Evolutionary conservation across 1,140 invertebrate species (phyloP).

Genomic region (Pararge aegeria): DNA sequence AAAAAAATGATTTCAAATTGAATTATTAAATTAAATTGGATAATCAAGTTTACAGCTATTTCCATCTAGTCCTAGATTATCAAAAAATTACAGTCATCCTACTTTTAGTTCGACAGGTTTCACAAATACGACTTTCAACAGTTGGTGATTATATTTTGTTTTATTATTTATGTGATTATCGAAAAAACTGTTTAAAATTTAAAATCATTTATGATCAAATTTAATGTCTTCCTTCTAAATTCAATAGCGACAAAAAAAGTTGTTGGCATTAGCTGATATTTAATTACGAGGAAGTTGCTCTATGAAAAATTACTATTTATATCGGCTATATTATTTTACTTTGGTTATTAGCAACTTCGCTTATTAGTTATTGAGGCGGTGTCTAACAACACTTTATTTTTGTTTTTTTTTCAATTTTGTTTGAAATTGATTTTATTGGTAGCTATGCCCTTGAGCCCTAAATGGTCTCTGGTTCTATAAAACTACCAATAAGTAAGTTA

Average conservation of each 20-base stretch:
- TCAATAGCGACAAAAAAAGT: not conserved
- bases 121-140: too few species aligned
- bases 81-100: too few species aligned
- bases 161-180: not conserved
- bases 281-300: conserved; percentile 1
- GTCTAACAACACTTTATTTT: not conserved
- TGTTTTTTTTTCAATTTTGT: not conserved
- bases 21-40: too few species aligned
- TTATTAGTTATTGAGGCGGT: not conserved
- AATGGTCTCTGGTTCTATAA: too few species aligned
- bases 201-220: not conserved
- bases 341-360: not conserved
- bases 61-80: too few species aligned
- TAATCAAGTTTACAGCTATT: too few species aligned
- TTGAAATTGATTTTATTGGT: too few species aligned
- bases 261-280: not conserved
- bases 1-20: too few species aligned
- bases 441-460: too few species aligned
- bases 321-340: conserved; percentile 14
- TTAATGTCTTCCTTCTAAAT: not conserved
- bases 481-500: too few species aligned
- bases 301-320: conserved; percentile 1
- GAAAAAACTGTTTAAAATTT: not conserved
- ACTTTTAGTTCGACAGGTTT: too few species aligned
- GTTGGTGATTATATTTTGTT: not conserved